These are phyloP conservation scores for Ochotona curzoniae DNA, from an alignment of 2,113 vertebrate genomes.

Conservation along the genomic window DNA sequence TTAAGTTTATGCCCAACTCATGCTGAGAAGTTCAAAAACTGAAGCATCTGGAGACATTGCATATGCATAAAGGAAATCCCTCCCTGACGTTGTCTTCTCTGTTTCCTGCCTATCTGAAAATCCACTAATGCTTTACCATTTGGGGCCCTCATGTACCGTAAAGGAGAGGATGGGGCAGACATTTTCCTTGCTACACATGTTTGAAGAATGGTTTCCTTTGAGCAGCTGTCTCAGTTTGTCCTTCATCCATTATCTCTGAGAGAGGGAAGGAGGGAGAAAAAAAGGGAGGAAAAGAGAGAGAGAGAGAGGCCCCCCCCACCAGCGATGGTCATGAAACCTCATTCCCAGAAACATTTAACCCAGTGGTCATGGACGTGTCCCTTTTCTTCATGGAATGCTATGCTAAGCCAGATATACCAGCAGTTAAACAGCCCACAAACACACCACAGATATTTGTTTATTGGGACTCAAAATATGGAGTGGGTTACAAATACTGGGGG, in stretches of 20 bases:
- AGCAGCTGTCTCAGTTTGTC: background rate
- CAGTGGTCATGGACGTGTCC: background rate
- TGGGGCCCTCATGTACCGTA: slow-evolving; percentile 15
- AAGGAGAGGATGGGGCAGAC: background rate
- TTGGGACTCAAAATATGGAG: slow-evolving; percentile 80
- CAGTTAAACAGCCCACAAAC: slow-evolving; percentile 79
- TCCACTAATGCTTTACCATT: slow-evolving; percentile 35
- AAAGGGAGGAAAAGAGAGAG: too few species aligned
- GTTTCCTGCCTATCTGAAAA: slow-evolving; percentile 71
- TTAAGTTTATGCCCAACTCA: background rate
- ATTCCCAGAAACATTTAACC: slow-evolving; percentile 59
- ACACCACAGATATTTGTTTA: slow-evolving; percentile 85
- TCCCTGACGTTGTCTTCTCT: slow-evolving; percentile 44
- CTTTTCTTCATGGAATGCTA: slow-evolving; percentile 68
- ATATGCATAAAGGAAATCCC: slow-evolving; percentile 70
- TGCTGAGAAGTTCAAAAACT: slow-evolving; percentile 62
- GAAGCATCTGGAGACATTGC: slow-evolving; percentile 52
- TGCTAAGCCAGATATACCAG: slow-evolving; percentile 71
- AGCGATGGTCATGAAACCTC: slow-evolving; percentile 49
- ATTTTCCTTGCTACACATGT: slow-evolving; percentile 27
- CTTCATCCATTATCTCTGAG: slow-evolving; percentile 5
- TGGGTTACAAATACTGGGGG: slow-evolving; percentile 65
- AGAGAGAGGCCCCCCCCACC: too few species aligned
- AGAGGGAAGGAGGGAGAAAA: background rate
- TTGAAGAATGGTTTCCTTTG: slow-evolving; percentile 54